These are phyloP conservation scores for Reticulitermes speratus DNA, from an alignment of 1,140 invertebrate species.

Conservation along the genomic window DNA sequence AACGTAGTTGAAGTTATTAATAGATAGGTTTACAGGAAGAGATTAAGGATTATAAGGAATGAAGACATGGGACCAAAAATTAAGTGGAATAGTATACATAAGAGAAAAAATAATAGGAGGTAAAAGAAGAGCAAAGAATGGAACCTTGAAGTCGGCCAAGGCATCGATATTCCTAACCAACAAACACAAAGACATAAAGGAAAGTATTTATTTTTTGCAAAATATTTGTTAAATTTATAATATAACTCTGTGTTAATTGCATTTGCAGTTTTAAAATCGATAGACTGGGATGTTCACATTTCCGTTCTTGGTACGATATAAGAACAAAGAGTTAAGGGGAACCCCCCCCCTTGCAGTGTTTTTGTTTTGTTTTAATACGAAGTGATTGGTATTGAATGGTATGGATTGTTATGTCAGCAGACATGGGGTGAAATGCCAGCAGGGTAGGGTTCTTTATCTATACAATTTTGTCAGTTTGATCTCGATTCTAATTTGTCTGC, in stretches of 20 bases:
- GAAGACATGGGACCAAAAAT: too few relatives aligned
- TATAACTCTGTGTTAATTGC: neutral
- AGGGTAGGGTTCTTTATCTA: neutral
- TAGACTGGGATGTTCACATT: neutral
- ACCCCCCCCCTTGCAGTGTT: neutral
- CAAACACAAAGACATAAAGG: too few relatives aligned
- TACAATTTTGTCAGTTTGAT: neutral
- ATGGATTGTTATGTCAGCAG: constrained; percentile 4
- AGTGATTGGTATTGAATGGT: neutral
- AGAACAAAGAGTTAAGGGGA: neutral
- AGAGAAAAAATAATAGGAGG: too few relatives aligned
- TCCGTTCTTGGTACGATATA: neutral
- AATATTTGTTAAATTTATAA: neutral
- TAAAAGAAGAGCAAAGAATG: too few relatives aligned
- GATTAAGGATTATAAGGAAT: too few relatives aligned
- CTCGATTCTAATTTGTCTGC: neutral
- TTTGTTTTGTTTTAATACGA: constrained; percentile 15
- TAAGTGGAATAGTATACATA: too few relatives aligned
- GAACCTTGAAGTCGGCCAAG: too few relatives aligned
- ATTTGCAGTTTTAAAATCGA: neutral
- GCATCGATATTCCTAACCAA: too few relatives aligned
- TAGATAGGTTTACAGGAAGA: too few relatives aligned
- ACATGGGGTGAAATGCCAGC: neutral
- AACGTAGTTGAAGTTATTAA: too few relatives aligned
- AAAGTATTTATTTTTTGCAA: too few relatives aligned